Conservation (phyloP, 2,113 vertebrate species). For the Ammospiza nelsoni region DNA sequence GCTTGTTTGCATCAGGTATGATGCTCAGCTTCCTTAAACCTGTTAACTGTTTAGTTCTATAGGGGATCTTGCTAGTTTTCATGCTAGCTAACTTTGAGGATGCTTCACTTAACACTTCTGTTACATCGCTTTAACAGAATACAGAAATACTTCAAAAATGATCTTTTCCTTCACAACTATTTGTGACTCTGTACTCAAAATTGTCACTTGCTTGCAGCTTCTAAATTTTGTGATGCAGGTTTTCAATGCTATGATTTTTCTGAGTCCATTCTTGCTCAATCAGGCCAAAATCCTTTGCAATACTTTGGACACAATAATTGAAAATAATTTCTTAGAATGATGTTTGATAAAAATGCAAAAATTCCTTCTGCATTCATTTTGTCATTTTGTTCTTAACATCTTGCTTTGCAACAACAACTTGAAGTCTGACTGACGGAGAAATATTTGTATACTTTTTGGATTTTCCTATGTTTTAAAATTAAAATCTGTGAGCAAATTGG, state of each 20-base stretch:
- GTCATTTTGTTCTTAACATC: neutral
- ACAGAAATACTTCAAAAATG: neutral
- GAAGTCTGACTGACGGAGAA: neutral
- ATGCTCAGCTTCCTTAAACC: neutral
- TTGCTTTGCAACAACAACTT: neutral
- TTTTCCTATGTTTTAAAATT: neutral
- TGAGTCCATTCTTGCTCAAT: neutral
- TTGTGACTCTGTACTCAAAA: neutral
- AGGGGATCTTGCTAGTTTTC: neutral
- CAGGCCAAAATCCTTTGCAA: neutral
- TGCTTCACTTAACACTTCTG: neutral
- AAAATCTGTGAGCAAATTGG: neutral
- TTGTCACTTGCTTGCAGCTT: neutral
- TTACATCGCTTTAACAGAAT: neutral
- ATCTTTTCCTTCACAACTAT: neutral
- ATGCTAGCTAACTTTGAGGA: neutral
- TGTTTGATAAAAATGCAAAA: neutral
- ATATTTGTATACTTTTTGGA: neutral
- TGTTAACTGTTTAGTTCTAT: neutral
- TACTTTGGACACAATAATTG: neutral
- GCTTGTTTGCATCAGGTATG: neutral
- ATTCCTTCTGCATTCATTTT: neutral
- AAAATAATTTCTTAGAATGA: neutral
- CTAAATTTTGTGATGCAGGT: neutral
- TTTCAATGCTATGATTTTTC: neutral